Evolutionary conservation across 2,888 invertebrate species (phyloP).

Genomic region (Busseola fusca): DNA sequence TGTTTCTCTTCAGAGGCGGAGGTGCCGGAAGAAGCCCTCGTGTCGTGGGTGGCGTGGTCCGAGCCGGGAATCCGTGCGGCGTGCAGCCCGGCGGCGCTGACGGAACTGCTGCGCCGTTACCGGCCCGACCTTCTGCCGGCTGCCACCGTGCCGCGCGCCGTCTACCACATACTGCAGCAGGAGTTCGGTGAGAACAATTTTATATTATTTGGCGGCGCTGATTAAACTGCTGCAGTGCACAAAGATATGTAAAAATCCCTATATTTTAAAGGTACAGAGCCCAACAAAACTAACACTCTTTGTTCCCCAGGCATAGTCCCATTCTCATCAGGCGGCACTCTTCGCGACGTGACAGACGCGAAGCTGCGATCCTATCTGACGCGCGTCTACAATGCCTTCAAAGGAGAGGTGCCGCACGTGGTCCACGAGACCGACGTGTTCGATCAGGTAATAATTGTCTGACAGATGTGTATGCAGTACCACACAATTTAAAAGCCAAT

Average conservation of each 20-base stretch:
- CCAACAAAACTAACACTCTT: background rate
- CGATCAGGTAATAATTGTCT: slow-evolving; percentile 72
- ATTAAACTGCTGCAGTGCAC: background rate
- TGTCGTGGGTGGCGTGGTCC: slow-evolving; percentile 92
- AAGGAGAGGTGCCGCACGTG: slow-evolving; percentile 94
- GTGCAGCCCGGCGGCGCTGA: slow-evolving; percentile 89
- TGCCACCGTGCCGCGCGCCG: slow-evolving; percentile 92
- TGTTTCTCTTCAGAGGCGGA: slow-evolving; percentile 88
- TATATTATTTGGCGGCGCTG: too few species aligned
- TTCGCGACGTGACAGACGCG: slow-evolving; percentile 92
- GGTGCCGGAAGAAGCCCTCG: slow-evolving; percentile 92
- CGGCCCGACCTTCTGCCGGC: slow-evolving; percentile 96
- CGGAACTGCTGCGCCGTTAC: slow-evolving; percentile 93
- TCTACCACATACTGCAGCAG: slow-evolving; percentile 95
- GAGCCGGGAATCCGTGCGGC: slow-evolving; percentile 76
- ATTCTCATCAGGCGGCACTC: slow-evolving; percentile 93
- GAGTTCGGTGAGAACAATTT: slow-evolving; percentile 91
- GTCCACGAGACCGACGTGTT: slow-evolving; percentile 79
- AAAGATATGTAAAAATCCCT: background rate
- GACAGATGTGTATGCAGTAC: background rate
- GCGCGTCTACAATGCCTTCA: slow-evolving; percentile 96
- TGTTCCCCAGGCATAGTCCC: slow-evolving; percentile 87
- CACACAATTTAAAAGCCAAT: background rate
- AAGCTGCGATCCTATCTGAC: slow-evolving; percentile 95
- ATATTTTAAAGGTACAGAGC: background rate